Base-by-base conservation (phyloP, 2,888 invertebrate species). In the Chloroclysta siterata region DNA sequence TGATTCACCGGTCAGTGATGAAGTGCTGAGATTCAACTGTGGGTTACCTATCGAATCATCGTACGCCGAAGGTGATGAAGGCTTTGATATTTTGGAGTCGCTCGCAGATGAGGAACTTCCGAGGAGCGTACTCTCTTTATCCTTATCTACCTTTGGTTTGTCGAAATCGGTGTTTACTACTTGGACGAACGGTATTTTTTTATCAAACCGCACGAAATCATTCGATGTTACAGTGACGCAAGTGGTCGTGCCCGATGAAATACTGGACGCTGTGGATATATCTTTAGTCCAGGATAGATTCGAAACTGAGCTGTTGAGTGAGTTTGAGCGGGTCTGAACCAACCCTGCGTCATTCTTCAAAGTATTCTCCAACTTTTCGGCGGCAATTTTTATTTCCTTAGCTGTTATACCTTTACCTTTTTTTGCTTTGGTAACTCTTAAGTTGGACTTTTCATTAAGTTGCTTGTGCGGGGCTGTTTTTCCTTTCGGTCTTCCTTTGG, bases 261-360 rank as follows among this genome's bases (percentile, higher is more conserved):
- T 11, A 15, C 5, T 64, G 2, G 58, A 50, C 22, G 13, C 63
- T 42, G 80, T 83, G 0, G 89, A 89, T 60, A 91, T 87, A 51
- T 90, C 86, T 69, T 78, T 86, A 1, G 85, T 87, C 90, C 90
- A 92, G 0, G 89, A 89, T 0, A 82, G 68, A 22, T 80, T 78
- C 0, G 88, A 85, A 6, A 50, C 66, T 44, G 75, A 76, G 47
- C 82, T 82, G 13, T 73, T 73, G 6, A 72, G n/a, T 0, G 86
- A 85, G 8, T 71, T 71, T 44, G 77, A 77, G 8, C 84, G 57
- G 0, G 41, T 52, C 1, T 14, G 6, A 15, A 28, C 36, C 2
- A 28, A 10, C 4, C 33, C 41, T 3, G 15, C 2, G 0, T 42
- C 4, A 3, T 39, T 10, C 0, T 5, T 22, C 13, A 61, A 51